Percentiles rank a stretch among this genome's conserved stretches.
Conservation (phyloP, 1,140 invertebrate species). For the Zaprionus lachaisei region DNA sequence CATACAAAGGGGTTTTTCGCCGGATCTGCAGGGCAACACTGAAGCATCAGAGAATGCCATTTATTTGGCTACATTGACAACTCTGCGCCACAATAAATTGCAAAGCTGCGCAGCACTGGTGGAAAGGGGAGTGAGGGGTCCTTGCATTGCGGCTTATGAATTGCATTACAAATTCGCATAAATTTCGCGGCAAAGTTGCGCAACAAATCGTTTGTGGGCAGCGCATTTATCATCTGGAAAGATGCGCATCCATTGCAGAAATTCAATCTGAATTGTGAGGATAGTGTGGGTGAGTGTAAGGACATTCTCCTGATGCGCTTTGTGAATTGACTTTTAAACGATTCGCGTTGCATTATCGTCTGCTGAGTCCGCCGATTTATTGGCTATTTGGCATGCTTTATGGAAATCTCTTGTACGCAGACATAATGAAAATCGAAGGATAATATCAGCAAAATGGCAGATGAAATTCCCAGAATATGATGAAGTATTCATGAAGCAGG, state of each 20-base stretch:
- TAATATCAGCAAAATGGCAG: not conserved
- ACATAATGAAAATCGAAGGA: not conserved
- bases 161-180: conserved; percentile 78
- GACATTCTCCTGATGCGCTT: conserved; percentile 26
- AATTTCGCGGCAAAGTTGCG: conserved; percentile 70
- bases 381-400: conserved; percentile 32
- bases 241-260: conserved; percentile 66
- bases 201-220: conserved; percentile 72
- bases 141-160: conserved; percentile 62
- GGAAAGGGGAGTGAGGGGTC: not conserved
- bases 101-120: conserved; percentile 4
- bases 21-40: conserved; percentile 17
- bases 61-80: conserved; percentile 57
- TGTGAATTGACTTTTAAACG: conserved; percentile 47
- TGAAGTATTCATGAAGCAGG: not conserved
- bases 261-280: conserved; percentile 72
- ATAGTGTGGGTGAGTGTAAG: not conserved
- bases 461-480: not conserved
- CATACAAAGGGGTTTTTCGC: conserved; percentile 60
- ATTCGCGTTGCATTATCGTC: conserved; percentile 29
- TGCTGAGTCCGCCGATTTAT: conserved; percentile 25
- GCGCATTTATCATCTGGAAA: conserved; percentile 69
- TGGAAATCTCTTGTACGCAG: conserved; percentile 21
- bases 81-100: conserved; percentile 68
- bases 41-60: conserved; percentile 24